These are phyloP conservation scores for Plectrocnemia conspersa DNA, from an alignment of 1,140 invertebrate genomes.

Conservation along the genomic window DNA sequence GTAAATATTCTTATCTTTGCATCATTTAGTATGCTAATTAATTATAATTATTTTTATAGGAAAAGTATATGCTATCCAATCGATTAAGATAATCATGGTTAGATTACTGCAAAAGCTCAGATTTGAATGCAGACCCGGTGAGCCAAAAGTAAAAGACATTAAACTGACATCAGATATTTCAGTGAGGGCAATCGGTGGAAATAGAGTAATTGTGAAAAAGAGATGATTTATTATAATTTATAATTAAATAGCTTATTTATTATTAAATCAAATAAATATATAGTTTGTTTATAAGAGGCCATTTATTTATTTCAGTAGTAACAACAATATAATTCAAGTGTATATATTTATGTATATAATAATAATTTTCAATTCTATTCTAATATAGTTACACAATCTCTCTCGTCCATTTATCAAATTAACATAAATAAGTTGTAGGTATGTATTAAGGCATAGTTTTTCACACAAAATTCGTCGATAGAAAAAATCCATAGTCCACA, in stretches of 20 bases:
- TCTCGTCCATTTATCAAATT: background rate
- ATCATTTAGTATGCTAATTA: conserved; percentile 6
- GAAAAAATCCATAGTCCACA: conserved; percentile 4
- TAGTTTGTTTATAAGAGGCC: too few species aligned
- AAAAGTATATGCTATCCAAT: conserved; percentile 15
- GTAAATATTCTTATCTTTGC: conserved; percentile 32
- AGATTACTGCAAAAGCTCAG: conserved; percentile 7
- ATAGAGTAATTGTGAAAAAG: conserved; percentile 10
- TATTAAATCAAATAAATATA: background rate
- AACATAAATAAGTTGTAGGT: background rate
- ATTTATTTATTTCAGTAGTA: background rate
- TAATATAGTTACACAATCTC: background rate
- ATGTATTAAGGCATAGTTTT: background rate
- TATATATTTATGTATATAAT: background rate
- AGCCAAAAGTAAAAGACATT: conserved; percentile 8
- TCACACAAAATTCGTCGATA: background rate
- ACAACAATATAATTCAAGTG: background rate
- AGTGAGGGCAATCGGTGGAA: conserved; percentile 4
- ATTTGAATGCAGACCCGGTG: background rate
- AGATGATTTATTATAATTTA: background rate
- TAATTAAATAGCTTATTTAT: background rate
- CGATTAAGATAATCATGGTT: conserved; percentile 14
- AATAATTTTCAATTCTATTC: background rate
- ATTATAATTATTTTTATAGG: conserved; percentile 9
- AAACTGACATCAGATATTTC: conserved; percentile 8